Conservation (phyloP, 53 echinoderm and acorn worm genomes). For the Glandiceps talaboti region DNA sequence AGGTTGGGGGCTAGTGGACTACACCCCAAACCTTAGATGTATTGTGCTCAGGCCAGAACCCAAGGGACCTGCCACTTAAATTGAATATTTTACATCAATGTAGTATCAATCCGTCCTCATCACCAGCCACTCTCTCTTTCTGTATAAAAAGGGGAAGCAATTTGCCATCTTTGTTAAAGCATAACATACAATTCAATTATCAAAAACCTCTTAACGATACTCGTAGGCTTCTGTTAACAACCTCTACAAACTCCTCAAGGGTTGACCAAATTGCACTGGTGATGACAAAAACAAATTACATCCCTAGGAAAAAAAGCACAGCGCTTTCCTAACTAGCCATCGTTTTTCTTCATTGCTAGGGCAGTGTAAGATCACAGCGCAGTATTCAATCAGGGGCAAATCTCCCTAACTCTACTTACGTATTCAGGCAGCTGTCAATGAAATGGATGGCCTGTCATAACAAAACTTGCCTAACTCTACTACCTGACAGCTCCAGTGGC, state of each 20-base stretch:
- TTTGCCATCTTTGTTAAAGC: background rate
- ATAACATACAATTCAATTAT: background rate
- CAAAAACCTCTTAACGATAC: background rate
- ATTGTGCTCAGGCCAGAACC: too few species aligned
- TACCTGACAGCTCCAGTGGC: background rate
- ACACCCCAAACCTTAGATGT: too few species aligned
- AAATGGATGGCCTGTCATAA: background rate
- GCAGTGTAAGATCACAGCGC: background rate
- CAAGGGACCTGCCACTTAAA: background rate
- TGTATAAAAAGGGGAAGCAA: background rate
- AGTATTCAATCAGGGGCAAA: background rate
- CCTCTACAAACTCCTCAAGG: too few species aligned
- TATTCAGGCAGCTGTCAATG: background rate
- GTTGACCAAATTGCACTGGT: too few species aligned
- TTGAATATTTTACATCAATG: background rate
- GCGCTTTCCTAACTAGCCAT: background rate
- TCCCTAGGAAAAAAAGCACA: too few species aligned
- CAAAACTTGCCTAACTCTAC: background rate
- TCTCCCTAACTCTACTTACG: background rate
- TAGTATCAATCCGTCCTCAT: too few species aligned
- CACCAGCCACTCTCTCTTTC: background rate
- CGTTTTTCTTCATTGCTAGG: background rate
- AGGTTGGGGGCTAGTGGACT: too few species aligned
- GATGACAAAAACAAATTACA: too few species aligned
- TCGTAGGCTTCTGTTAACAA: too few species aligned